Base-by-base conservation (phyloP, 1,140 invertebrate genomes). In the Lucilia cuprina region DNA sequence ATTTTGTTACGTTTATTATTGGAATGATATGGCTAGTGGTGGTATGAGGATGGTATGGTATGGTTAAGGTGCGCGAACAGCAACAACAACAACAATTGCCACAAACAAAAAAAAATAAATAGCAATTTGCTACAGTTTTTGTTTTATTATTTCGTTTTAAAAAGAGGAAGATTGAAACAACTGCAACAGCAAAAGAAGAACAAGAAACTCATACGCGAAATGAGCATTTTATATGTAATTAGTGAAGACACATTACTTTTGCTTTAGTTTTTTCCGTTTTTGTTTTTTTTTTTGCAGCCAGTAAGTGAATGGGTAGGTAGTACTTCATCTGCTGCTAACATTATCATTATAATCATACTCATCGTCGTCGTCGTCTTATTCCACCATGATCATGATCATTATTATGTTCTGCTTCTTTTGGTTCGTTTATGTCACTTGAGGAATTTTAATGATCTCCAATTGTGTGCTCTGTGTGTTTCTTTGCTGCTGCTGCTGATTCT, bases 391-490 rank as follows among this genome's bases (percentile, higher is more conserved):
- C 30, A 75, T 78, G 5, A 21, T 19, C 77, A 80, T 80, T 50
- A 80, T 80, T 80, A 8, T 49, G 77, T 80, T 80, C 41, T 80
- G 41, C 41, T 80, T 49, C n/a, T 80, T 49, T 80, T 80, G 77
- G 41, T 49, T 80, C 35, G 77, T 80, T 80, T 80, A 80, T 80
- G 77, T 80, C 77, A 80, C 77, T 80, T 80, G 77, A 50, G 77
- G 77, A 80, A 80, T 80, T 80, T 80, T 80, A 80, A 80, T 80
- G 77, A 80, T 80, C 77, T 80, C 77, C 77, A 80, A 80, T 80
- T 80, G 35, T 78, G 74, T 47, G 75, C 41, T 30, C 25, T 30
- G 25, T 30, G 25, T 30, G 25, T 30, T 30, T 30, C 25, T 30
- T 30, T 49, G 41, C 17, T 60, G 55, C 55, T 60, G 55, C 55